Conservation (phyloP, 2,888 invertebrate genomes). For the Cordilura impudica region DNA sequence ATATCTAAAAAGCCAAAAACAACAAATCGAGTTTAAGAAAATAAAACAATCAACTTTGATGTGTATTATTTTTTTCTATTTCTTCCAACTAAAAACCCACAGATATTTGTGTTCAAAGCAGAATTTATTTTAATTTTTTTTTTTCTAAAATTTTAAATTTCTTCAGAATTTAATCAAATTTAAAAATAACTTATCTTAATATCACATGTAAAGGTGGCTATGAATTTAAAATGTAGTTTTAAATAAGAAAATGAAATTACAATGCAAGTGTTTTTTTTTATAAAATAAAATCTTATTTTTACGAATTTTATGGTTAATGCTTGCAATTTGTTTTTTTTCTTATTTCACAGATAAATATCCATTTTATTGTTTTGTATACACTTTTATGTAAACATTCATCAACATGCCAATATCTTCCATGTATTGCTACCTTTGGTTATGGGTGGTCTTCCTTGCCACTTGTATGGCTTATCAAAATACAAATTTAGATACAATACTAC, state of each 20-base stretch:
- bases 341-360: neutral
- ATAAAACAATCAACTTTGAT: constrained; percentile 36
- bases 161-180: neutral
- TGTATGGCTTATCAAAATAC: constrained; percentile 59
- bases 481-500: constrained; percentile 58
- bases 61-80: constrained; percentile 28
- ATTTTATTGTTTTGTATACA: neutral
- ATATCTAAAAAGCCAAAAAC: constrained; percentile 30
- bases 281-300: too few relatives aligned
- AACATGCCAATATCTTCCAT: constrained; percentile 37
- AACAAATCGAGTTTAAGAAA: constrained; percentile 8
- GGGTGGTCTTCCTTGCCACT: constrained; percentile 49
- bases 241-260: too few relatives aligned
- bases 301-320: neutral
- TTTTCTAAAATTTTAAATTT: neutral
- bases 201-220: too few relatives aligned
- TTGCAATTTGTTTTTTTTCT: neutral
- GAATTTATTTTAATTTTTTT: constrained; percentile 4
- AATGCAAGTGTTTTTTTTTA: too few relatives aligned
- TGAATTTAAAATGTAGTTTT: too few relatives aligned
- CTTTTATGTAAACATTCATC: constrained; percentile 36
- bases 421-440: constrained; percentile 6
- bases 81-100: constrained; percentile 20
- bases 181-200: too few relatives aligned
- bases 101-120: neutral